Evolutionary conservation across 2,888 invertebrate species (phyloP), one percentile per base, ranked within the genome.

Genomic region (Marasmarcha lunaedactyla): DNA sequence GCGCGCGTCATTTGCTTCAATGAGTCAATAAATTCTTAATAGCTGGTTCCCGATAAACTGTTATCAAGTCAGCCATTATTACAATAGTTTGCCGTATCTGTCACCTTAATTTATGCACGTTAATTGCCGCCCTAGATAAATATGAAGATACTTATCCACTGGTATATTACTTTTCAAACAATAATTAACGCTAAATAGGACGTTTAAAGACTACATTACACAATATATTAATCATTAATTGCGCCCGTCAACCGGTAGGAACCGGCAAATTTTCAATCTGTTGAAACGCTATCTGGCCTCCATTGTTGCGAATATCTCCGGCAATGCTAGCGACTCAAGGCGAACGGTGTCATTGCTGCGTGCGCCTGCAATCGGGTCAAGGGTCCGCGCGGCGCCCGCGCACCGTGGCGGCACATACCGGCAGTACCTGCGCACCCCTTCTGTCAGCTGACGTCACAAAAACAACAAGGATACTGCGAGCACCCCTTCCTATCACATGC

Each of bases 301-400:
- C 71, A 83, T 83, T 83, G 83, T 83, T 83, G 83, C 81, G 71
- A 79, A 81, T 83, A 83, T 81, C 81, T 81, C 79, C 77, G 78
- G 73, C 79, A 77, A 74, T 79, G 81, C 74, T 78, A 77, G 69
- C 77, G 69, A 69, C 79, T 79, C 81, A 81, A 81, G 83, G 83
- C 78, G 72, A 83, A 55, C 73, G 71, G 79, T 83, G 79, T 78
- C 83, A 79, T 76, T 79, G 79, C 83, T 79, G 79, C 72, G 77
- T 76, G 74, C 76, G 72, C 72, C 76, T 72, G 63, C 73, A 81
- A 72, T 70, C 73, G 68, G 78, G 81, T 79, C 79, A 81, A 78
- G 81, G 79, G 77, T 73, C 59, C 61, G 64, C 61, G 57, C 34
- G 14, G 54, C 54, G 52, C 51, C 54, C 44, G 51, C 49, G 12